Evolutionary conservation across 1,140 invertebrate species (phyloP).

Genomic region (Drosophila dunni): DNA sequence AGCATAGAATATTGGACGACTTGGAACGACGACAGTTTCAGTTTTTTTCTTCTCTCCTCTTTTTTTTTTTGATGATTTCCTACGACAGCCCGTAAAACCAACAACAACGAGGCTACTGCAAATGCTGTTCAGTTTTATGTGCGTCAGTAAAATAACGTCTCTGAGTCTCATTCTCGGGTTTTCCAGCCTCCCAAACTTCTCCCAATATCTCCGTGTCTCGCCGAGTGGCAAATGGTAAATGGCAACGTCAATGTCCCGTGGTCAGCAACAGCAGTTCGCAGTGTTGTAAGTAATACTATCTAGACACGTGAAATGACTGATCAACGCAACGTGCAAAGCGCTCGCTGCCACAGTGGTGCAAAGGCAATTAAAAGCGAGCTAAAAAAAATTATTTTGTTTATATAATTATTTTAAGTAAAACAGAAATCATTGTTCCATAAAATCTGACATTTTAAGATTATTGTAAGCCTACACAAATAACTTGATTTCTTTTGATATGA

Average conservation of each 20-base stretch:
- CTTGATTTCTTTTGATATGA: no score
- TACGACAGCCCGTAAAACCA: conserved; percentile 42
- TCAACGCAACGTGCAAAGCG: conserved; percentile 49
- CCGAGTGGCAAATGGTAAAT: background rate
- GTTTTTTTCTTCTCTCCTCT: conserved; percentile 3
- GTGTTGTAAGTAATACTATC: conserved; percentile 70
- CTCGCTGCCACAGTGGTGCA: conserved; percentile 43
- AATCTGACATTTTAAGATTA: no score
- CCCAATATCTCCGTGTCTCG: background rate
- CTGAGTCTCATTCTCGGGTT: background rate
- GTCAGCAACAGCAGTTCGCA: conserved; percentile 12
- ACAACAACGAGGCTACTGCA: conserved; percentile 62
- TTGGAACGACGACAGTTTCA: conserved; percentile 54
- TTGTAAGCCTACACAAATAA: no score
- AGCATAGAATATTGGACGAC: conserved; percentile 79
- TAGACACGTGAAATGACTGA: conserved; percentile 81
- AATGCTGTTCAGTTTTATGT: conserved; percentile 64
- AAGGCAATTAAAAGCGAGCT: background rate
- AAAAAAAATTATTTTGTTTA: no score
- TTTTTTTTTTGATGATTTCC: conserved; percentile 67
- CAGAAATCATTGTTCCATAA: no score
- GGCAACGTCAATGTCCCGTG: conserved; percentile 21
- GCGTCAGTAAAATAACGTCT: conserved; percentile 55
- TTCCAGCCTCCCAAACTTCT: background rate
- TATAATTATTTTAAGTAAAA: no score